Evolutionary conservation across 2,797 vertebrate species (phyloP).

Genomic region (Pagetopsis macropterus): DNA sequence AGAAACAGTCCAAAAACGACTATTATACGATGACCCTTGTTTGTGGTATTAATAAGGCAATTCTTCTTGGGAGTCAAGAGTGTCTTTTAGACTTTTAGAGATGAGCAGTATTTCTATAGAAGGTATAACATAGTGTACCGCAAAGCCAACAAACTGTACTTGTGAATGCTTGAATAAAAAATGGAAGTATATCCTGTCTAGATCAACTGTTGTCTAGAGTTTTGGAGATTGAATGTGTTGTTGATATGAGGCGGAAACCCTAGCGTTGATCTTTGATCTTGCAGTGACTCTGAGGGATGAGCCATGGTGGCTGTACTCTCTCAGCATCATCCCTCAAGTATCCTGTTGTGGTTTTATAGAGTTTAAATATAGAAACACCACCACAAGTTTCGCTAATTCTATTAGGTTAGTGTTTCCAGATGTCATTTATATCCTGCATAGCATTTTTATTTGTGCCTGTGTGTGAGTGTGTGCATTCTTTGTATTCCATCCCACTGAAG

Average conservation of each 20-base stretch:
- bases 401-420: slow-evolving; percentile 75
- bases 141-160: neutral
- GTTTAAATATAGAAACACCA: slow-evolving; percentile 77
- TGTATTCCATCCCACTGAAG: slow-evolving; percentile 39
- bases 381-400: slow-evolving; percentile 63
- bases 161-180: neutral
- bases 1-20: slow-evolving; percentile 13
- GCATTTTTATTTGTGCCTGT: slow-evolving; percentile 25
- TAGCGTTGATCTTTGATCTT: slow-evolving; percentile 34
- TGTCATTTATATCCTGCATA: slow-evolving; percentile 59
- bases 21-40: slow-evolving; percentile 25
- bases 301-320: slow-evolving; percentile 41
- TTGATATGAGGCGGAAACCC: slow-evolving; percentile 27
- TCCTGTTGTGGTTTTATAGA: slow-evolving; percentile 52
- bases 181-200: neutral
- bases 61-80: slow-evolving; percentile 1
- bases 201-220: neutral
- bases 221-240: slow-evolving; percentile 2
- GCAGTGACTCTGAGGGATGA: slow-evolving; percentile 47
- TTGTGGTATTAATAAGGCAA: slow-evolving; percentile 49
- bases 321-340: slow-evolving; percentile 63
- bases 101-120: slow-evolving; percentile 20
- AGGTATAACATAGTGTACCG: slow-evolving; percentile 11
- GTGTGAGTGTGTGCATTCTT: slow-evolving; percentile 31
- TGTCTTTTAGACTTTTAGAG: slow-evolving; percentile 34